phyloP scores from a whole-genome alignment of 2,888 invertebrate genomes.

The Pammene aurita region DNA sequence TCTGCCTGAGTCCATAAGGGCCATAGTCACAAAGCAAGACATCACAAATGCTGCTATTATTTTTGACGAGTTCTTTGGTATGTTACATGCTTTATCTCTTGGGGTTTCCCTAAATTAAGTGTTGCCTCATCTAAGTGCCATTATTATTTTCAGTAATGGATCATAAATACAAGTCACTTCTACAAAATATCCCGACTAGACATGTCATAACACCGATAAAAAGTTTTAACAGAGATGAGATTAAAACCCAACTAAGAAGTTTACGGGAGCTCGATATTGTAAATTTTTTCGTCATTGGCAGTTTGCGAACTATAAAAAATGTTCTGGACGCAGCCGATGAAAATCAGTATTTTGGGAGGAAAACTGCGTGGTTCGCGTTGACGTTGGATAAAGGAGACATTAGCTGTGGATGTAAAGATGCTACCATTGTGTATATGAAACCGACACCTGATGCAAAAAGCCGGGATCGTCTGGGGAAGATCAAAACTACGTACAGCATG shows the following conservation, averaged over 20 bases:
- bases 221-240: conserved; percentile 83
- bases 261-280: conserved; percentile 92
- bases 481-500: conserved; percentile 88
- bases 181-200: conserved; percentile 94
- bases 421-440: conserved; percentile 88
- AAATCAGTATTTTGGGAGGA: conserved; percentile 90
- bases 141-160: conserved; percentile 88
- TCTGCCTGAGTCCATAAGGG: conserved; percentile 91
- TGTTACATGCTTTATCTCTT: neutral
- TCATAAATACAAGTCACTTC: conserved; percentile 95
- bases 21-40: conserved; percentile 91
- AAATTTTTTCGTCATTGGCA: conserved; percentile 94
- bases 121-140: conserved; percentile 43
- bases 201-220: conserved; percentile 91
- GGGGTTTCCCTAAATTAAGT: conserved; percentile 25
- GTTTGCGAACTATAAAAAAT: conserved; percentile 86
- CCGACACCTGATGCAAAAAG: conserved; percentile 87
- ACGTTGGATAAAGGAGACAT: conserved; percentile 89
- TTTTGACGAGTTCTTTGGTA: conserved; percentile 93
- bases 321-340: conserved; percentile 88
- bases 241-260: conserved; percentile 87
- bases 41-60: conserved; percentile 96
- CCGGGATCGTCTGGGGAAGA: conserved; percentile 87
- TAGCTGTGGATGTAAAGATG: conserved; percentile 89
- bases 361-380: conserved; percentile 94